These are phyloP conservation scores for Ispidina lecontei DNA, from an alignment of 2,797 vertebrate species.

Conservation along the genomic window DNA sequence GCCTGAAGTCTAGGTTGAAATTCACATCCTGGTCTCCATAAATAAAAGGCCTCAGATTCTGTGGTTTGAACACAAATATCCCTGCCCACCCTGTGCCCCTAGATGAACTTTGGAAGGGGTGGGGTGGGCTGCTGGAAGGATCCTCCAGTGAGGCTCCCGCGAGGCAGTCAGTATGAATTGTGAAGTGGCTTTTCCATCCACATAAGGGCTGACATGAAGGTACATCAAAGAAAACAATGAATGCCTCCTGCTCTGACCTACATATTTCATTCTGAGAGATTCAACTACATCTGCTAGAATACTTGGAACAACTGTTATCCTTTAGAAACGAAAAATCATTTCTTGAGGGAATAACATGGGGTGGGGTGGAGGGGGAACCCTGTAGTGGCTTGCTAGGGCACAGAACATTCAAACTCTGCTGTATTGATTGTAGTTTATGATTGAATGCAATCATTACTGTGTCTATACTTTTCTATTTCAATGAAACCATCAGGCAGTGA, in stretches of 20 bases:
- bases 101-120: not conserved
- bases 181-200: conserved; percentile 15
- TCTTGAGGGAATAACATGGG: conserved; percentile 22
- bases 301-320: conserved; percentile 54
- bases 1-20: not conserved
- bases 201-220: conserved; percentile 31
- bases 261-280: conserved; percentile 61
- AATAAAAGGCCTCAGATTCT: not conserved
- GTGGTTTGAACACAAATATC: not conserved
- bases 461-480: conserved; percentile 62
- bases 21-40: not conserved
- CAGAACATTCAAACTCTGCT: conserved; percentile 17
- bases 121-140: not conserved
- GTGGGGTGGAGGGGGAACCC: not conserved
- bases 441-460: conserved; percentile 48
- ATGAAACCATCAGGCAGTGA: conserved; percentile 67
- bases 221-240: conserved; percentile 54
- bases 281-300: conserved; percentile 57
- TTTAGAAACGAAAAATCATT: conserved; percentile 59
- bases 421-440: conserved; percentile 44
- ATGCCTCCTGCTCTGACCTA: conserved; percentile 63
- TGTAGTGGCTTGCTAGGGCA: conserved; percentile 5
- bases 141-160: not conserved
- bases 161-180: not conserved
- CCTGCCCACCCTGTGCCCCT: not conserved